phyloP scores from a whole-genome alignment of 2,113 vertebrate genomes.

The Pseudolaguvia tuberculata region DNA sequence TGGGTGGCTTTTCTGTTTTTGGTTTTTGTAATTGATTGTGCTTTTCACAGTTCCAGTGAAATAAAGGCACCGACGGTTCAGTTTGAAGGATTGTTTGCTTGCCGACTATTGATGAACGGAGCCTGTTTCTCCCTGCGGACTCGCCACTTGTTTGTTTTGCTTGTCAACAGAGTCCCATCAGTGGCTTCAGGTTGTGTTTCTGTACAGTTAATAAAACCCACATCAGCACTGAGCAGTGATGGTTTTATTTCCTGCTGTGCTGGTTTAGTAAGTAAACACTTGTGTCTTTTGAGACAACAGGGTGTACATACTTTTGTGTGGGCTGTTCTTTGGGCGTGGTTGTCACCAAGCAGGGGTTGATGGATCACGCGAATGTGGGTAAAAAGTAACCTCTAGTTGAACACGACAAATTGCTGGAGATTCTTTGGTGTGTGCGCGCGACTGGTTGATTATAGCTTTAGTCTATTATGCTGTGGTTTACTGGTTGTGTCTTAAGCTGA shows the following conservation, averaged over 20 bases:
- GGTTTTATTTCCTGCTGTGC: conserved; percentile 41
- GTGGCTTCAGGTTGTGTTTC: conserved; percentile 40
- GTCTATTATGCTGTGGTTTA: conserved; percentile 20
- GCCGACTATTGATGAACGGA: conserved; percentile 24
- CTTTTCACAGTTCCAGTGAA: conserved; percentile 28
- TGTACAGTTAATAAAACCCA: conserved; percentile 47
- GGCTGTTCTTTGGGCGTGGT: background rate
- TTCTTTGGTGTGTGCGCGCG: conserved; percentile 23
- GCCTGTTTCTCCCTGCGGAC: conserved; percentile 30
- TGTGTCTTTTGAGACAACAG: conserved; percentile 32
- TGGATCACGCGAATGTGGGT: background rate
- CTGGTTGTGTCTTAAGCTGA: conserved; percentile 4
- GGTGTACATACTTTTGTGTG: conserved; percentile 25
- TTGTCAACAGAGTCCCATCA: conserved; percentile 38
- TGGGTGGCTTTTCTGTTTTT: conserved; percentile 8
- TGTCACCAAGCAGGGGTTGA: background rate
- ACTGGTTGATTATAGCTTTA: conserved; percentile 35
- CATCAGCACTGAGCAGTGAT: conserved; percentile 36
- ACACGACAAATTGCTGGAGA: conserved; percentile 18
- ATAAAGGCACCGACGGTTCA: conserved; percentile 18
- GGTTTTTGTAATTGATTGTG: conserved; percentile 32
- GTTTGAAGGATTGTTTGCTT: conserved; percentile 25
- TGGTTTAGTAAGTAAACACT: conserved; percentile 32
- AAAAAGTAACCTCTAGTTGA: conserved; percentile 28
- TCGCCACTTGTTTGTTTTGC: conserved; percentile 42